A percentile compares a stretch with the other conserved stretches of the same genome.
phyloP scores from a whole-genome alignment of 2,888 invertebrate genomes.

The Acanthosoma haemorrhoidale region DNA sequence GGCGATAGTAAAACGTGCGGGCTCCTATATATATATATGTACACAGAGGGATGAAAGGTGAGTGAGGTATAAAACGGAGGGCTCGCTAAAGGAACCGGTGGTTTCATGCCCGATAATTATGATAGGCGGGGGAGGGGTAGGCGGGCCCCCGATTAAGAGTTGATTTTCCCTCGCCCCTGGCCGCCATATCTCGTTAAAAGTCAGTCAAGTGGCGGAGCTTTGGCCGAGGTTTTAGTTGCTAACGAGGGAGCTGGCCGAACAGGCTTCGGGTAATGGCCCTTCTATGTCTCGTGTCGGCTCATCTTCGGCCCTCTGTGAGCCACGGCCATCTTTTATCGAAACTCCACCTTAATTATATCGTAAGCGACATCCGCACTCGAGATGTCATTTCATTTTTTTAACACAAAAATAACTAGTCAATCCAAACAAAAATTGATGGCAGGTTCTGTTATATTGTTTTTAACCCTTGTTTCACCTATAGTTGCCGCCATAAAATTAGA shows the following conservation, averaged over 20 bases:
- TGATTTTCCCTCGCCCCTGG: neutral
- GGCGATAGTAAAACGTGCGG: neutral
- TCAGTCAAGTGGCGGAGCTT: slow-evolving; percentile 9
- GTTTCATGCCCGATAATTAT: neutral
- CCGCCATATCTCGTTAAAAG: slow-evolving; percentile 12
- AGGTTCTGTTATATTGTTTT: no score
- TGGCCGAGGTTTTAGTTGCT: slow-evolving; percentile 4
- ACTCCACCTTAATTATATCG: no score
- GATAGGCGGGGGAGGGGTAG: neutral
- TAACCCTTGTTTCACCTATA: no score
- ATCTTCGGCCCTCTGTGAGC: neutral
- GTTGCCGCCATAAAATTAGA: no score
- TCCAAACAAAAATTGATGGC: no score
- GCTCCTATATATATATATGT: neutral
- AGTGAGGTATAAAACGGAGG: neutral
- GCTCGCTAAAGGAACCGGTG: neutral
- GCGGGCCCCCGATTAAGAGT: slow-evolving; percentile 11
- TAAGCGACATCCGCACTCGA: no score
- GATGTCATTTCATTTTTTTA: no score
- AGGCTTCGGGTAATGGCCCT: neutral
- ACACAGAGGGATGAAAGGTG: neutral
- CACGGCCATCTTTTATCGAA: neutral
- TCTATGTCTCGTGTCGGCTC: neutral
- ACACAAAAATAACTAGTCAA: no score
- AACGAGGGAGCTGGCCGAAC: neutral